Evolutionary conservation across 2,888 invertebrate genomes (phyloP), one percentile per base, ranked within the genome.

Genomic region (Drosophila flavopinicola): DNA sequence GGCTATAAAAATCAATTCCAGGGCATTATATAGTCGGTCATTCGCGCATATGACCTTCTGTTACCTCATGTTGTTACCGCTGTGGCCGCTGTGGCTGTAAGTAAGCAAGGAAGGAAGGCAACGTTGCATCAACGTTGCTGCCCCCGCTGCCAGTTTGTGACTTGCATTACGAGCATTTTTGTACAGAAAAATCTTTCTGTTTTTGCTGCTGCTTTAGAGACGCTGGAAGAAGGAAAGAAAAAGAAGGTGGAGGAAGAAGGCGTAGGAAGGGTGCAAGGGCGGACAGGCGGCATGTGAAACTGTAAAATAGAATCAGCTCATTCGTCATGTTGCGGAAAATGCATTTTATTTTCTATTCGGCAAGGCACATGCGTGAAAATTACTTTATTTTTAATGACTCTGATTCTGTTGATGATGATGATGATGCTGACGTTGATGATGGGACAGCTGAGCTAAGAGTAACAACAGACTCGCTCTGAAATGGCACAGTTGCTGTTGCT

Each of bases 251-350:
- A n/a, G n/a, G n/a, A n/a, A n/a, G n/a, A n/a, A 7, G n/a, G 2
- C 3, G 24, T n/a, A n/a, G n/a, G 1, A 17, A 20, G 10, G 10
- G 15, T 39, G 23, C 10, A 35, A 2, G 30, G 35, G 5, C 11
- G 24, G 25, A 29, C 9, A 13, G 38, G 54, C 54, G 49, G 58
- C 24, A 44, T 60, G 59, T 42, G 64, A 64, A 80, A 80, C 87
- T 85, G 85, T 66, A 71, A 77, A 88, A 83, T 75, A 77, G 82
- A 87, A 88, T 86, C 88, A 85, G 71, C 87, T 75, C 78, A 86
- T 88, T 84, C 83, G 88, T 83, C 83, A 80, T 83, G 82, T 80
- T 74, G 75, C 69, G 85, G 87, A 80, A 88, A 88, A 88, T 83
- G 66, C 82, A 82, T 76, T 82, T 84, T 75, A 85, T 82, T 84